phyloP scores from a whole-genome alignment of 2,888 invertebrate genomes.

The Podotricha telesiphe region DNA sequence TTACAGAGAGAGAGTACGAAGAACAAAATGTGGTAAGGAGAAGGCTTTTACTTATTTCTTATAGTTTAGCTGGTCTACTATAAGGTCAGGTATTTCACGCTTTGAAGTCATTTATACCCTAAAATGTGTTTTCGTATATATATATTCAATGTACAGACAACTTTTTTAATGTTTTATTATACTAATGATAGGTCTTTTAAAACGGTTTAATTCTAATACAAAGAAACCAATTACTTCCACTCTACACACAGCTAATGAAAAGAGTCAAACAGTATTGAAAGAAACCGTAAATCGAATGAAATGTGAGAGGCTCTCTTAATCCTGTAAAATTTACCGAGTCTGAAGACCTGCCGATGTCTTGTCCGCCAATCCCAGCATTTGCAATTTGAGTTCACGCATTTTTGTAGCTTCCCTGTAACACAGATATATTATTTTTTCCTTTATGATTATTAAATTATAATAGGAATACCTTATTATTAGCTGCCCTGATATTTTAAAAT shows the following conservation, averaged over 20 bases:
- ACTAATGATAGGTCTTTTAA: too few relatives aligned
- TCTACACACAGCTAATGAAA: slow-evolving; percentile 5
- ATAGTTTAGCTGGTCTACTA: too few relatives aligned
- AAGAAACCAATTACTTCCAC: not conserved
- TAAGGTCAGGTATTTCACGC: too few relatives aligned
- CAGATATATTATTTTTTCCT: slow-evolving; percentile 44
- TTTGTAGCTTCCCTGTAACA: slow-evolving; percentile 67
- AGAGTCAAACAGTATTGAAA: slow-evolving; percentile 35
- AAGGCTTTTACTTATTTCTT: too few relatives aligned
- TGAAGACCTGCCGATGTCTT: slow-evolving; percentile 73
- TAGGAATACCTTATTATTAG: not conserved
- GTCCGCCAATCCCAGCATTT: slow-evolving; percentile 67
- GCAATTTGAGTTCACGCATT: slow-evolving; percentile 68
- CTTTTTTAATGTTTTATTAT: too few relatives aligned
- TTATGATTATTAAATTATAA: slow-evolving; percentile 9
- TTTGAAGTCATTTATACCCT: too few relatives aligned
- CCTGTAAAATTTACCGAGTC: slow-evolving; percentile 65
- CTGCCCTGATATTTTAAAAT: not conserved
- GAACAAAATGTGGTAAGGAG: too few relatives aligned
- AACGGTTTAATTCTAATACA: not conserved
- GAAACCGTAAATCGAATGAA: slow-evolving; percentile 61
- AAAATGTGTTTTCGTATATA: too few relatives aligned
- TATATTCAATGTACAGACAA: too few relatives aligned
- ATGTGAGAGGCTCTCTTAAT: slow-evolving; percentile 64
- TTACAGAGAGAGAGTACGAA: too few relatives aligned